These are phyloP conservation scores for Hirtodrosophila duncani DNA, from an alignment of 2,888 invertebrate genomes.

Conservation along the genomic window DNA sequence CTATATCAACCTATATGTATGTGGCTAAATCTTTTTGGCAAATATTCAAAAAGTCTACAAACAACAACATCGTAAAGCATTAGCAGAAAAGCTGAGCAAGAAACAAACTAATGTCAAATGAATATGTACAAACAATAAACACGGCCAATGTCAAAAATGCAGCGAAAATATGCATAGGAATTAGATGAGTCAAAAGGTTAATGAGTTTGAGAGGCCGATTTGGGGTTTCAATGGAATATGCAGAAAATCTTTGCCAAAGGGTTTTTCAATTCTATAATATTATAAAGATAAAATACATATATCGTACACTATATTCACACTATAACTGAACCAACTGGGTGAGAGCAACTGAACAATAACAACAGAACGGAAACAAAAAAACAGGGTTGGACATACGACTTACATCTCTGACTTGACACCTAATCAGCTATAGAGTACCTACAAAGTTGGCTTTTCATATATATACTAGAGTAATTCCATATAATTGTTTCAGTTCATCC, in stretches of 20 bases:
- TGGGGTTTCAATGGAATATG: too few relatives aligned
- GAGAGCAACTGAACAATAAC: too few relatives aligned
- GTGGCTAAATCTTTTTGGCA: constrained; percentile 48
- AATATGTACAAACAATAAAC: constrained; percentile 31
- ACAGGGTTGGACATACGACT: too few relatives aligned
- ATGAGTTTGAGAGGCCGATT: background rate
- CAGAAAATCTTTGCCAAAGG: too few relatives aligned
- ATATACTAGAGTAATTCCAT: too few relatives aligned
- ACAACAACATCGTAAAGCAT: constrained; percentile 20
- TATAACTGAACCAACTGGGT: too few relatives aligned
- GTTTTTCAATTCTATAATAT: too few relatives aligned
- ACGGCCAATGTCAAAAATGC: constrained; percentile 53
- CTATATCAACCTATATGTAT: constrained; percentile 2
- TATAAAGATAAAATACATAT: too few relatives aligned
- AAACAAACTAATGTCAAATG: constrained; percentile 11
- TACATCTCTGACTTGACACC: too few relatives aligned
- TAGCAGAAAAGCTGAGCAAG: constrained; percentile 1
- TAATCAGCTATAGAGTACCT: constrained; percentile 23
- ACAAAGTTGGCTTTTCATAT: constrained; percentile 6
- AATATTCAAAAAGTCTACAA: constrained; percentile 36
- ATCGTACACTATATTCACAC: background rate
- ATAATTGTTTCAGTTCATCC: too few relatives aligned
- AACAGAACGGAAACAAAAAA: too few relatives aligned
- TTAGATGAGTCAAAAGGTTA: constrained; percentile 6
- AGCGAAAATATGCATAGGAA: constrained; percentile 17